These are phyloP conservation scores for Oreochromis spilurus DNA, from an alignment of 2,113 vertebrate genomes.

Conservation along the genomic window DNA sequence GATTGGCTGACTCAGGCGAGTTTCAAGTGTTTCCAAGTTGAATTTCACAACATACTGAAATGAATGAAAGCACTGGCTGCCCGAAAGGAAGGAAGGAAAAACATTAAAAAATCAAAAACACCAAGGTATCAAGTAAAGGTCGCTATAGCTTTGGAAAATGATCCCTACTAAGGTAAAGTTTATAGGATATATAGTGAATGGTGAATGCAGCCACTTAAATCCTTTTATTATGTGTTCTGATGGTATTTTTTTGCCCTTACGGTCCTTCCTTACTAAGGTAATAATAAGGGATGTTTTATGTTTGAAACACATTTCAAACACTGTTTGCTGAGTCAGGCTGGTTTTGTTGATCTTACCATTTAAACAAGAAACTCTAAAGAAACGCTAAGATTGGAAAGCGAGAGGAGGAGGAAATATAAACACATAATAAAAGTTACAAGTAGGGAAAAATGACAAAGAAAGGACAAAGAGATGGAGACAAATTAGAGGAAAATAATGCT, in stretches of 20 bases:
- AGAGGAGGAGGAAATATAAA: neutral
- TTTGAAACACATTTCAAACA: neutral
- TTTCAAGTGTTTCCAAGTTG: slow-evolving; percentile 15
- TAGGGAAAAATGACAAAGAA: neutral
- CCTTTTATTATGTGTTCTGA: neutral
- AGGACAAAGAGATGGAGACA: neutral
- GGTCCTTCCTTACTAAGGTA: neutral
- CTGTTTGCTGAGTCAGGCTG: neutral
- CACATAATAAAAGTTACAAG: neutral
- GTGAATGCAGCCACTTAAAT: neutral
- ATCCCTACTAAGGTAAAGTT: neutral
- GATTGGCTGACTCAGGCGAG: neutral
- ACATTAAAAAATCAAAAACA: neutral
- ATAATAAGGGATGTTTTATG: neutral
- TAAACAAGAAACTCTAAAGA: neutral
- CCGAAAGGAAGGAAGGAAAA: neutral
- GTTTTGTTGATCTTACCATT: neutral
- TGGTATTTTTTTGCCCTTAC: neutral
- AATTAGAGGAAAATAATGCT: neutral
- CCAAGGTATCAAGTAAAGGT: neutral
- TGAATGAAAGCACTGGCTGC: slow-evolving; percentile 12
- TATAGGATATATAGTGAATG: neutral
- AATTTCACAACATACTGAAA: slow-evolving; percentile 19
- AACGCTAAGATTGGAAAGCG: neutral
- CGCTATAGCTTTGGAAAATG: neutral